Evolutionary conservation across 2,113 vertebrate species (phyloP), one percentile per base, ranked within the genome.

Genomic region (Lota lota): DNA sequence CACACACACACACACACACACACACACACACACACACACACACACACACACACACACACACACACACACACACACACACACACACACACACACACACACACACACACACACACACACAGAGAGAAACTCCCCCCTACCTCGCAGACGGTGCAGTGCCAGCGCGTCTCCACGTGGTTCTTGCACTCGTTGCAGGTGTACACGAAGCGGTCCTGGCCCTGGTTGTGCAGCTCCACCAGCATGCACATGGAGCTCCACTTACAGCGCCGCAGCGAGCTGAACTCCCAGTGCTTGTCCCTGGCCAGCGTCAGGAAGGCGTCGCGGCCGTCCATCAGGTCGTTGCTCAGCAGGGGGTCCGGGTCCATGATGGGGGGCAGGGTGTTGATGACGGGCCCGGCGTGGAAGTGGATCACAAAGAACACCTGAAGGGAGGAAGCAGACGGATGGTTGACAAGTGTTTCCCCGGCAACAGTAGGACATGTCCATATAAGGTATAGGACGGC

Each of bases 131-230:
- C 16, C 8, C 14, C 54, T 0, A 98, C 97, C 96, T 99, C 97
- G 2, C 97, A 99, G 63, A 99, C 95, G 0, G 97, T 99, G 88
- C 97, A 99, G 67, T 99, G 97, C 94, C 95, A 99, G 83, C 97
- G 93, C 0, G 97, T 99, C 86, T 99, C 97, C 69, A 99, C 96
- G 0, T 99, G 97, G 85, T 98, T 96, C 73, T 99, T 99, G 93
- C 97, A 99, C 88, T 98, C 97, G 0, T 99, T 99, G 92, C 97
- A 99, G 0, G 97, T 99, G 78, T 99, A 99, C 80, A 99, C 97
- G 20, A 99, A 99, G 81, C 97, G 96, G 72, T 99, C 97, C 88
- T 99, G 97, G 54, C 97, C 97, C 84, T 99, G 97, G 54, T 97
- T 98, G 74, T 99, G 97, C 57, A 99, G 92, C 64, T 99, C 97